Evolutionary conservation across 92 coral and sea anemone genomes (phyloP).

Genomic region (Porites divaricata): DNA sequence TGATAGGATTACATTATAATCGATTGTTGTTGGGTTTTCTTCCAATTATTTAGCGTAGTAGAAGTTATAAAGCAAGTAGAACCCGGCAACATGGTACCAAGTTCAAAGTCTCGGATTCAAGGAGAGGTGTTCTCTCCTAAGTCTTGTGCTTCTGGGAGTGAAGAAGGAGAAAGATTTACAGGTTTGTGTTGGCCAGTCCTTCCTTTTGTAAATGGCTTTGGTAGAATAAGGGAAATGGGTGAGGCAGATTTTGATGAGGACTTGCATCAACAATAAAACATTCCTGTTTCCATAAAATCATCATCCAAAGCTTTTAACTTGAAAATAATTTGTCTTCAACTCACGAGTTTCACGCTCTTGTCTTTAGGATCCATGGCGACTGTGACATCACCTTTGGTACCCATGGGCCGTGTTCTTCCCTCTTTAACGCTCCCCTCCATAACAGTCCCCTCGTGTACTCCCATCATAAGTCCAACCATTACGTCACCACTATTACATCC

Average conservation of each 20-base stretch:
- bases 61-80: conserved; percentile 93
- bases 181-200: conserved; percentile 1
- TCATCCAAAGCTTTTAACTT: too few species aligned
- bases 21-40: not conserved
- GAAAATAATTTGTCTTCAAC: not conserved
- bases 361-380: conserved; percentile 16
- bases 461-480: conserved; percentile 50
- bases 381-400: conserved; percentile 22
- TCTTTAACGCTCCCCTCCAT: conserved; percentile 36
- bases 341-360: not conserved
- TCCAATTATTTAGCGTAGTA: conserved; percentile 60
- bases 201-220: not conserved
- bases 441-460: conserved; percentile 30
- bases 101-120: conserved; percentile 35
- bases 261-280: not conserved
- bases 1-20: not conserved
- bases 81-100: conserved; percentile 22
- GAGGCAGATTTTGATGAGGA: not conserved
- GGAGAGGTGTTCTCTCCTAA: conserved; percentile 27
- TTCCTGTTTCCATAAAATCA: too few species aligned
- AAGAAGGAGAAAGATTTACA: conserved; percentile 2
- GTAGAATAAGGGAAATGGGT: not conserved
- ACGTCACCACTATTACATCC: conserved; percentile 53
- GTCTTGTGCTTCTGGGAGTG: conserved; percentile 29
- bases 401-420: conserved; percentile 40